Evolutionary conservation across 2,888 invertebrate species (phyloP), one percentile per base, ranked within the genome.

Genomic region (Desoria tigrina): DNA sequence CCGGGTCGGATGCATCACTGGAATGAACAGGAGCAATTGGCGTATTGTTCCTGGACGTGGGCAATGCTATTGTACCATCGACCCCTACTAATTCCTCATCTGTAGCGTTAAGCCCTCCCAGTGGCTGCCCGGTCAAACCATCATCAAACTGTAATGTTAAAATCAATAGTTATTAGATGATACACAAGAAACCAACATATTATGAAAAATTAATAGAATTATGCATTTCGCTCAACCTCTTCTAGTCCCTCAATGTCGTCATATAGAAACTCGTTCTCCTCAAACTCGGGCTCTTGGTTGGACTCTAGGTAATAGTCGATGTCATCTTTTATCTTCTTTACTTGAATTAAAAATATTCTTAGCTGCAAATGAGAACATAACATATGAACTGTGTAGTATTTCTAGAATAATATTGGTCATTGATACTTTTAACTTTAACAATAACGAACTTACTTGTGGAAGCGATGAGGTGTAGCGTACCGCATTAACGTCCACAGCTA

Each of bases 261-360:
- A 80, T 98, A 98, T 76, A 98, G 88, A 81, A 90, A 94, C 80
- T 94, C 94, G 81, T 94, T 94, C 80, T 96, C 96, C 81, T 93
- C 92, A 81, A 95, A 98, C 79, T 93, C 95, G 0, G 93, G 92
- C 70, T 98, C 97, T 81, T 91, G 90, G 74, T 92, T 94, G 71
- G 92, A 92, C 79, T 95, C 94, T 80, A 97, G 92, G 83, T 97
- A 98, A 84, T 96, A 97, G 82, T 97, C 96, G 69, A 98, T 91
- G 82, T 98, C 96, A 77, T 98, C 97, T 83, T 90, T 93, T 81
- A 98, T 95, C 81, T 89, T 88, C 82, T 90, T 90, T 78, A 98
- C 91, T 92, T 94, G 84, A 9, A 74, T 74, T 51, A 69, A 61
- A 65, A 76, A 71, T 60, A 71, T 72, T 53, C 70, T 66, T 50